Percentiles rank a stretch among this genome's conserved stretches.
phyloP scores from a whole-genome alignment of 2,888 invertebrate species.

The Rotaria sp. region DNA sequence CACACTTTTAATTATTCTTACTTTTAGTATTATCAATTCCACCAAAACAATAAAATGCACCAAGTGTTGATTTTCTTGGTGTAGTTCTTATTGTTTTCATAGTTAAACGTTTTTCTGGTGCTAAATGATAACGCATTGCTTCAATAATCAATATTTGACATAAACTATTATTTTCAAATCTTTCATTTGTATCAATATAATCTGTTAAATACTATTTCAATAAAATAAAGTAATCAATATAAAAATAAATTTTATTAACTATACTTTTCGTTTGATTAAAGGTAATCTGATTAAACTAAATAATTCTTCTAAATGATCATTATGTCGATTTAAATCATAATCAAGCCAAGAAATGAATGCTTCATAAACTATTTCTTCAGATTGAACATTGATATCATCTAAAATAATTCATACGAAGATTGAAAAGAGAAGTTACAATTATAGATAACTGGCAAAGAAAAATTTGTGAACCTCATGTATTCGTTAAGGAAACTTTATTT shows the following conservation, averaged over 20 bases:
- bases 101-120: constrained; percentile 64
- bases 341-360: constrained; percentile 76
- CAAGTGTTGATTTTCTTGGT: constrained; percentile 67
- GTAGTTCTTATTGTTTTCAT: constrained; percentile 63
- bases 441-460: too few species aligned
- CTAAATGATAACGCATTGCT: constrained; percentile 67
- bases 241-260: background rate
- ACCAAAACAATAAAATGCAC: constrained; percentile 75
- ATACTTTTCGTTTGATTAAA: constrained; percentile 67
- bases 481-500: too few species aligned
- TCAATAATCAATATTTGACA: constrained; percentile 61
- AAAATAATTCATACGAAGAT: background rate
- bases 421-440: too few species aligned
- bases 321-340: constrained; percentile 68
- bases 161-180: constrained; percentile 63
- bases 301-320: constrained; percentile 65
- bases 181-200: constrained; percentile 63
- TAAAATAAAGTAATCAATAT: background rate
- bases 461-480: too few species aligned
- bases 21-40: constrained; percentile 74
- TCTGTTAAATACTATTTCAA: constrained; percentile 61
- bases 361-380: constrained; percentile 76
- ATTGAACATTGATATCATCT: constrained; percentile 82
- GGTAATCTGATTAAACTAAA: constrained; percentile 74
- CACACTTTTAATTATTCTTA: background rate